Evolutionary conservation across 1,140 invertebrate species (phyloP).

Genomic region (Magallana gigas): DNA sequence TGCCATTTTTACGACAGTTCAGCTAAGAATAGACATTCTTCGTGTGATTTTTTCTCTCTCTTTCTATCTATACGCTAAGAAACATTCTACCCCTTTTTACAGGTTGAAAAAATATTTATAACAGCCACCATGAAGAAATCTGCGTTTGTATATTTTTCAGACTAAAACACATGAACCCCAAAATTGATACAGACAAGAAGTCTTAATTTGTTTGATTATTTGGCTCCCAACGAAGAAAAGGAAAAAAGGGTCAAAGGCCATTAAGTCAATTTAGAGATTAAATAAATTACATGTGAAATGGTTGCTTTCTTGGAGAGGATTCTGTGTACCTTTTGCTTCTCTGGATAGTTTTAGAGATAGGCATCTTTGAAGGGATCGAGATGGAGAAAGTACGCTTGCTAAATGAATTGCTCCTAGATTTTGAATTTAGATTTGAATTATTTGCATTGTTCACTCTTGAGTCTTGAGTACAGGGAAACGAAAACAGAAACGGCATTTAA

Average conservation of each 20-base stretch:
- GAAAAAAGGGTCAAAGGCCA: not conserved
- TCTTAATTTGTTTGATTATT: constrained; percentile 17
- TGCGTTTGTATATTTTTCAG: not conserved
- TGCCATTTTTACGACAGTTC: not conserved
- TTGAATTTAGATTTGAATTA: too few relatives aligned
- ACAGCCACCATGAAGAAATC: not conserved
- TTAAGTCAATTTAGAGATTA: not conserved
- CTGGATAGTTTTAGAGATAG: not conserved
- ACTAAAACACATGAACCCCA: not conserved
- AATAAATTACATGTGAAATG: constrained; percentile 11
- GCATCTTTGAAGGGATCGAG: not conserved
- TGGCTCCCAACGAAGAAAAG: not conserved
- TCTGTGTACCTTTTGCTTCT: not conserved
- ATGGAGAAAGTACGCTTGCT: not conserved
- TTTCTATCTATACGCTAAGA: not conserved
- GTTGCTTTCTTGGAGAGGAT: not conserved
- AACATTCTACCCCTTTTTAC: not conserved
- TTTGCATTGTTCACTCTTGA: too few relatives aligned
- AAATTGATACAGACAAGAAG: not conserved
- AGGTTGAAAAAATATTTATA: not conserved
- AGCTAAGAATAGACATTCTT: not conserved
- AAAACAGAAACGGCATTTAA: too few relatives aligned
- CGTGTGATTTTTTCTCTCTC: not conserved
- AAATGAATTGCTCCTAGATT: not conserved
- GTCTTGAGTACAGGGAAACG: too few relatives aligned